phyloP scores from a whole-genome alignment of 1,140 invertebrate species.

The Drosophila kikkawai region DNA sequence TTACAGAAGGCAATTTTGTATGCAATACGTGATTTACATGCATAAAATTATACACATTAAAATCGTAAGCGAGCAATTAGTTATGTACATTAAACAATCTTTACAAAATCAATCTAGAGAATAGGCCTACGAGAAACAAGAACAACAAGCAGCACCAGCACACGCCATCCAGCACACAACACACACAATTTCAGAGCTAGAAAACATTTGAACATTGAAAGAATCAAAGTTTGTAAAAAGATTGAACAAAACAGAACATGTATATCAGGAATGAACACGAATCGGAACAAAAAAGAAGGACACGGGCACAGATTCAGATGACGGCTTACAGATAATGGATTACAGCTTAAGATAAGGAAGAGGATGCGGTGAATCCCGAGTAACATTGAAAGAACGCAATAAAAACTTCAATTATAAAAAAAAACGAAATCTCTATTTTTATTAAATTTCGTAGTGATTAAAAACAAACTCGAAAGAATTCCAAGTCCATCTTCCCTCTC shows the following conservation, averaged over 20 bases:
- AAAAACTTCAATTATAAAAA: conserved; percentile 33
- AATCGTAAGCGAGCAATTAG: conserved; percentile 51
- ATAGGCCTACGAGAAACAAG: conserved; percentile 11
- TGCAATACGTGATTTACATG: conserved; percentile 77
- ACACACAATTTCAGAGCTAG: conserved; percentile 17
- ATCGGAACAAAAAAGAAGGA: conserved; percentile 17
- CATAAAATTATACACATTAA: conserved; percentile 46
- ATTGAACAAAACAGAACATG: conserved; percentile 27
- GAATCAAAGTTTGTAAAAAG: conserved; percentile 52
- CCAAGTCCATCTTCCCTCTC: no score
- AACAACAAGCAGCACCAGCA: conserved; percentile 23
- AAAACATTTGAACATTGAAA: conserved; percentile 5
- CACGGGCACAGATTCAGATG: not conserved
- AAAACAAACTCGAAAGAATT: no score
- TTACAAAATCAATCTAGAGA: conserved; percentile 33
- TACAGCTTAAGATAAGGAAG: conserved; percentile 24
- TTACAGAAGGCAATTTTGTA: conserved; percentile 59
- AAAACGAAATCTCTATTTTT: no score
- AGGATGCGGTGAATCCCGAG: conserved; percentile 32
- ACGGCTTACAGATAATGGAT: conserved; percentile 5
- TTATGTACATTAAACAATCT: conserved; percentile 53
- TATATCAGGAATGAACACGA: conserved; percentile 28
- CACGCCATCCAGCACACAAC: conserved; percentile 9
- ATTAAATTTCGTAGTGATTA: no score
- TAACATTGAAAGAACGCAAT: conserved; percentile 45